Conservation (phyloP, 1,140 invertebrate species). For the Thalassaphorura encarpata region DNA sequence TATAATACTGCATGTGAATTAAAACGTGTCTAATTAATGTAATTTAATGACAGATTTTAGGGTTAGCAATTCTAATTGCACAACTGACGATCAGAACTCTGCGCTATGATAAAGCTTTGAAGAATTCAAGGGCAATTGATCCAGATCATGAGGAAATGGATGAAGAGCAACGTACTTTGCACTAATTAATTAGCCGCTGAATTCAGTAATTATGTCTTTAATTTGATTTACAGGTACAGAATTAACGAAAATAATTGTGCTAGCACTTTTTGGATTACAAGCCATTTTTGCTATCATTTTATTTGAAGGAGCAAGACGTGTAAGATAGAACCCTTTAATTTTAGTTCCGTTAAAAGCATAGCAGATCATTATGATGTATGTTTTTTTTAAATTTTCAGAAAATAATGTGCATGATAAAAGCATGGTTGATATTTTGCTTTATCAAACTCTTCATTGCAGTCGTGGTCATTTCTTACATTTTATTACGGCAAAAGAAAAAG, state of each 20-base stretch:
- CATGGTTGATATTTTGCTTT: neutral
- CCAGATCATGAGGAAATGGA: too few relatives aligned
- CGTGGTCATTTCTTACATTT: neutral
- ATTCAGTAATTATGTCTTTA: too few relatives aligned
- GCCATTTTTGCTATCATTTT: neutral
- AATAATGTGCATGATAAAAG: neutral
- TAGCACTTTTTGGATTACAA: neutral
- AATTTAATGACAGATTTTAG: too few relatives aligned
- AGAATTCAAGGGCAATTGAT: too few relatives aligned
- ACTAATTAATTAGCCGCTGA: too few relatives aligned
- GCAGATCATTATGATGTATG: neutral
- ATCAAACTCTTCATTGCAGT: neutral
- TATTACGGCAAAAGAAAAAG: neutral
- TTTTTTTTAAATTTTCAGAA: neutral
- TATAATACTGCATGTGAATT: too few relatives aligned
- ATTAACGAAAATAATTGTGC: neutral
- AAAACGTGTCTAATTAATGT: too few relatives aligned
- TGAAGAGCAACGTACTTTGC: too few relatives aligned
- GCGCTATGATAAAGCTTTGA: too few relatives aligned
- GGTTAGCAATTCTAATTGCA: too few relatives aligned
- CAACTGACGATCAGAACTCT: too few relatives aligned
- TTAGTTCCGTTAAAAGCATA: neutral
- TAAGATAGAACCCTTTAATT: neutral
- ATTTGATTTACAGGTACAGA: too few relatives aligned
- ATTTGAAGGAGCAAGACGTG: neutral